phyloP scores from a whole-genome alignment of 1,140 invertebrate genomes.

The Probaryconus sp. region DNA sequence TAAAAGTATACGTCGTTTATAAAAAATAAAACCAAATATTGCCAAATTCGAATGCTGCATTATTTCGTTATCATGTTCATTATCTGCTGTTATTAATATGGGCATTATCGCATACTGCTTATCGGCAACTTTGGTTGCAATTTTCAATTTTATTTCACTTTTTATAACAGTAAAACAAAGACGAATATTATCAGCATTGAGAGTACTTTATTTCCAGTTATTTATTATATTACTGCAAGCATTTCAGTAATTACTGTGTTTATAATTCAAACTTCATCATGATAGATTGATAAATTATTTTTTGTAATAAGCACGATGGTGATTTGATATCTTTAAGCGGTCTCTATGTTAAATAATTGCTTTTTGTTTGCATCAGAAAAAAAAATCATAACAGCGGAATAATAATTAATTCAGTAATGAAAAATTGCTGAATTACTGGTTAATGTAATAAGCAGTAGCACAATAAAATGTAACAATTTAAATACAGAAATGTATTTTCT shows the following conservation, averaged over 20 bases:
- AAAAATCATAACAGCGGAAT: no score
- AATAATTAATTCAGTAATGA: no score
- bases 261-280: constrained; percentile 18
- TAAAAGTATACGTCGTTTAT: constrained; percentile 7
- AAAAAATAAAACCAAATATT: constrained; percentile 17
- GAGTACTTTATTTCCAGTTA: no score
- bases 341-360: not conserved
- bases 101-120: constrained; percentile 1
- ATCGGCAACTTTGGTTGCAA: not conserved
- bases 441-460: no score
- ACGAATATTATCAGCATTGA: not conserved
- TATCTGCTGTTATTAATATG: constrained; percentile 4
- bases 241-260: constrained; percentile 30
- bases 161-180: not conserved
- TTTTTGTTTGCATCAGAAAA: constrained; percentile 4
- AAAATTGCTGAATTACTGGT: no score
- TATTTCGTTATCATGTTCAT: not conserved
- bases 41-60: constrained; percentile 12
- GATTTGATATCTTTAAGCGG: constrained; percentile 11
- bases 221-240: not conserved
- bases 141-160: not conserved
- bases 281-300: constrained; percentile 15
- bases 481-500: no score
- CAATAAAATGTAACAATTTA: no score
- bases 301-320: constrained; percentile 12